phyloP scores from a whole-genome alignment of 2,888 invertebrate genomes.

The Pocota personata region DNA sequence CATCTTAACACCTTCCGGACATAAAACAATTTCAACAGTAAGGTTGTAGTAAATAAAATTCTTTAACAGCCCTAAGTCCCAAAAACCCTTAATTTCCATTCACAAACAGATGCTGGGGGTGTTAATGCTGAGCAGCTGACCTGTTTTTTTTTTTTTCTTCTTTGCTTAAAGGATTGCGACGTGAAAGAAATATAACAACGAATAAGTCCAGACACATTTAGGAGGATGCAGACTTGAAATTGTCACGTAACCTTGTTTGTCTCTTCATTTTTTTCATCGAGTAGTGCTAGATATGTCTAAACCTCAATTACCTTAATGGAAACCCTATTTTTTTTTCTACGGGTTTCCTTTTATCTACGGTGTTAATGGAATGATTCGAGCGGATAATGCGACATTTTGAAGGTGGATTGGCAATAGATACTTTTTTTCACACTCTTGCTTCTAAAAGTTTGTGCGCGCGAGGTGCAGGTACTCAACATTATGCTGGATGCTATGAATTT shows the following conservation, averaged over 20 bases:
- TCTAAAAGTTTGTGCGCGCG: too few relatives aligned
- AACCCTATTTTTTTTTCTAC: neutral
- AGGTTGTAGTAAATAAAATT: conserved; percentile 11
- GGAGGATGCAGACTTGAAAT: neutral
- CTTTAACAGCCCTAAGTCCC: neutral
- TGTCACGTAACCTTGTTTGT: conserved; percentile 13
- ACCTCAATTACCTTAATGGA: conserved; percentile 22
- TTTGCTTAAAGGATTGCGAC: conserved; percentile 21
- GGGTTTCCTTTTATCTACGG: neutral
- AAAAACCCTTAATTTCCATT: conserved; percentile 20
- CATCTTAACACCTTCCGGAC: conserved; percentile 7
- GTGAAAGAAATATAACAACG: neutral
- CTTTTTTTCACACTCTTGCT: too few relatives aligned
- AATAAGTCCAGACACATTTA: neutral
- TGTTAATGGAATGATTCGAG: neutral
- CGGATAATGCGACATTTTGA: too few relatives aligned
- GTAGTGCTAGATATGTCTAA: neutral
- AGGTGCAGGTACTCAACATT: too few relatives aligned
- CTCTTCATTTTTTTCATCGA: neutral
- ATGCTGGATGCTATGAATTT: too few relatives aligned
- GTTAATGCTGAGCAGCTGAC: conserved; percentile 6
- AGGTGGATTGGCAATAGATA: too few relatives aligned
- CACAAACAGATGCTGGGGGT: conserved; percentile 16
- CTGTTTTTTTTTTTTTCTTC: neutral
- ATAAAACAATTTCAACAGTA: conserved; percentile 9